Percentiles rank a stretch among this genome's conserved stretches.
These are phyloP conservation scores for Gracilinanus agilis DNA, from an alignment of 2,113 vertebrate species.

Conservation along the genomic window DNA sequence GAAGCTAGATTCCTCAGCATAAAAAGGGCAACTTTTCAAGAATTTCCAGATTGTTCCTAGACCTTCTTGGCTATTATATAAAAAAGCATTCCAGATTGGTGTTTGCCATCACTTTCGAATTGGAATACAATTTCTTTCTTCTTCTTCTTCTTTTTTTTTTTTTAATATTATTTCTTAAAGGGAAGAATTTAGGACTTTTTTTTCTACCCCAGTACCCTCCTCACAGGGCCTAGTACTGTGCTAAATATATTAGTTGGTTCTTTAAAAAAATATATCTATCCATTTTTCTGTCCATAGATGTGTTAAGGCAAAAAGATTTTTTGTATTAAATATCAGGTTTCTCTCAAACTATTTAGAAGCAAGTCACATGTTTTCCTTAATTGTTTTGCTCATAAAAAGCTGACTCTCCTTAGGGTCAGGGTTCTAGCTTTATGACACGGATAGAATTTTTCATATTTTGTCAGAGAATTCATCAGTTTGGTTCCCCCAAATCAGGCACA, in stretches of 20 bases:
- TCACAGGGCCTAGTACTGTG: not conserved
- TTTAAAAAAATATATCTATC: not conserved
- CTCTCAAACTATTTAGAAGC: not conserved
- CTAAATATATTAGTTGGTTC: not conserved
- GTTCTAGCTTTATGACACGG: not conserved
- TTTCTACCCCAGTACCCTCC: not conserved
- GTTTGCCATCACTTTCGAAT: not conserved
- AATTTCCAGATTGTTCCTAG: not conserved
- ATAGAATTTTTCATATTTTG: not conserved
- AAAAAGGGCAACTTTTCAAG: not conserved
- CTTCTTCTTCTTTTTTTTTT: too few species aligned
- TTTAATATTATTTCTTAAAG: not conserved
- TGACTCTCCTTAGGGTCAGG: not conserved
- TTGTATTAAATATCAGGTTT: not conserved
- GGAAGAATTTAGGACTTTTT: not conserved
- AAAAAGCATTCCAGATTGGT: not conserved
- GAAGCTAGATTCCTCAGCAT: not conserved
- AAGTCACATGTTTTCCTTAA: not conserved
- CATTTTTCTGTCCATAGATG: not conserved
- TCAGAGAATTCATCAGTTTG: not conserved
- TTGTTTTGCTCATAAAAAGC: not conserved
- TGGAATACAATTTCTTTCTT: too few species aligned
- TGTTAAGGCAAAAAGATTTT: not conserved
- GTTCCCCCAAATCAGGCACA: not conserved
- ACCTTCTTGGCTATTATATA: not conserved